phyloP scores from a whole-genome alignment of 2,888 invertebrate species.

The Oxyteleia sp. region DNA sequence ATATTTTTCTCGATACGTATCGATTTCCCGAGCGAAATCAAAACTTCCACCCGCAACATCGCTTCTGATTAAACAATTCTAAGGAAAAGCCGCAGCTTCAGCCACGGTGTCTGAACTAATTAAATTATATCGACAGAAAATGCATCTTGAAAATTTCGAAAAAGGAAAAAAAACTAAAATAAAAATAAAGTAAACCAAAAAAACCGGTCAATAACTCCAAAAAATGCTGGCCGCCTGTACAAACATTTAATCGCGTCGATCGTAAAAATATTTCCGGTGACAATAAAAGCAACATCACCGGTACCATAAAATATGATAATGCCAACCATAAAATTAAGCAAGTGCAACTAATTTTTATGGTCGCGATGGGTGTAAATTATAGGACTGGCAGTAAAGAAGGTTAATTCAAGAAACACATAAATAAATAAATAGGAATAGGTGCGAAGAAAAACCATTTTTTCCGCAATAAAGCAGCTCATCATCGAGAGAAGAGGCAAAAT shows the following conservation, averaged over 20 bases:
- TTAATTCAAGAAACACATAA: slow-evolving; percentile 27
- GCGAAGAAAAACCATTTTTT: not conserved
- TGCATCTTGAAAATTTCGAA: slow-evolving; percentile 4
- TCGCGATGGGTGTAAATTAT: slow-evolving; percentile 17
- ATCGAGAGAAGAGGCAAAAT: not conserved
- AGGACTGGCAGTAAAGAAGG: slow-evolving; percentile 4
- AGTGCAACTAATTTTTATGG: slow-evolving; percentile 39
- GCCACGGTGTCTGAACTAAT: too few relatives aligned
- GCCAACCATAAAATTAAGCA: slow-evolving; percentile 34
- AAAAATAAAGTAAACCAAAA: too few relatives aligned
- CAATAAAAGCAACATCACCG: slow-evolving; percentile 7
- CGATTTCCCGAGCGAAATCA: slow-evolving; percentile 16
- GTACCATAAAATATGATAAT: slow-evolving; percentile 38
- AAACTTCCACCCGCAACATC: slow-evolving; percentile 29
- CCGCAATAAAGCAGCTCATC: not conserved
- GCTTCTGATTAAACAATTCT: slow-evolving; percentile 42
- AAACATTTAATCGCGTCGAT: slow-evolving; percentile 31
- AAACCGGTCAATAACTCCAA: too few relatives aligned
- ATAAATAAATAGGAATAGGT: not conserved
- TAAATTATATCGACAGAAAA: slow-evolving; percentile 29
- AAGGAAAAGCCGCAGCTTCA: slow-evolving; percentile 52
- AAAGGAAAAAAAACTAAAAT: too few relatives aligned
- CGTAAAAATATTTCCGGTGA: slow-evolving; percentile 10
- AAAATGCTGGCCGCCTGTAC: slow-evolving; percentile 15
- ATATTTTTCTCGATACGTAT: slow-evolving; percentile 30